Percentiles rank a stretch among this genome's conserved stretches.
These are phyloP conservation scores for Drosophila sp. DNA, from an alignment of 1,140 invertebrate species.

Conservation along the genomic window DNA sequence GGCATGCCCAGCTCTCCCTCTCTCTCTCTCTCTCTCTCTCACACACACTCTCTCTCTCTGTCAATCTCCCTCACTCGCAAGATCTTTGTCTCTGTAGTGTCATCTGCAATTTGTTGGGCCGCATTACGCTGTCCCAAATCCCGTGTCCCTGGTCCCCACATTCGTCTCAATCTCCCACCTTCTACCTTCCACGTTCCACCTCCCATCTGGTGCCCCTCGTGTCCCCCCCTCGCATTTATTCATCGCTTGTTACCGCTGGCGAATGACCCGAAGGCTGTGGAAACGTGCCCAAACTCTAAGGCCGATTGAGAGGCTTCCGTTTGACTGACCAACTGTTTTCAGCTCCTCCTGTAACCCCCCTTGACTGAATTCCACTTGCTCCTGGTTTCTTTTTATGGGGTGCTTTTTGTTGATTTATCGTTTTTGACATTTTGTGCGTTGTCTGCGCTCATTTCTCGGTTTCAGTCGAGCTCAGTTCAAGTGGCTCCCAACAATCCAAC, in stretches of 20 bases:
- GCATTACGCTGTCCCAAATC: constrained; percentile 19
- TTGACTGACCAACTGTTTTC: constrained; percentile 23
- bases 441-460: constrained; percentile 58
- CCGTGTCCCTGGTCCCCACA: too few relatives aligned
- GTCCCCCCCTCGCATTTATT: constrained; percentile 22
- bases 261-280: constrained; percentile 19
- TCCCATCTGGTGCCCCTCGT: not conserved
- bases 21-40: not conserved
- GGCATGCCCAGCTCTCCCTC: constrained; percentile 47
- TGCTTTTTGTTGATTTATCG: constrained; percentile 75
- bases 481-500: constrained; percentile 62
- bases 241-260: constrained; percentile 43
- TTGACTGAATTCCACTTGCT: not conserved
- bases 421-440: constrained; percentile 74
- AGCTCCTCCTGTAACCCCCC: not conserved
- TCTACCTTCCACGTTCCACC: not conserved
- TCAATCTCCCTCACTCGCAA: constrained; percentile 20
- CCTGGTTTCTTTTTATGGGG: constrained; percentile 11
- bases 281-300: constrained; percentile 35
- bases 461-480: constrained; percentile 62
- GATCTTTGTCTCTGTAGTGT: constrained; percentile 32
- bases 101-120: constrained; percentile 54
- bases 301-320: constrained; percentile 37
- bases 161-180: too few relatives aligned
- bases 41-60: not conserved